phyloP scores from a whole-genome alignment of 2,797 vertebrate genomes.

The Cygnus olor region DNA sequence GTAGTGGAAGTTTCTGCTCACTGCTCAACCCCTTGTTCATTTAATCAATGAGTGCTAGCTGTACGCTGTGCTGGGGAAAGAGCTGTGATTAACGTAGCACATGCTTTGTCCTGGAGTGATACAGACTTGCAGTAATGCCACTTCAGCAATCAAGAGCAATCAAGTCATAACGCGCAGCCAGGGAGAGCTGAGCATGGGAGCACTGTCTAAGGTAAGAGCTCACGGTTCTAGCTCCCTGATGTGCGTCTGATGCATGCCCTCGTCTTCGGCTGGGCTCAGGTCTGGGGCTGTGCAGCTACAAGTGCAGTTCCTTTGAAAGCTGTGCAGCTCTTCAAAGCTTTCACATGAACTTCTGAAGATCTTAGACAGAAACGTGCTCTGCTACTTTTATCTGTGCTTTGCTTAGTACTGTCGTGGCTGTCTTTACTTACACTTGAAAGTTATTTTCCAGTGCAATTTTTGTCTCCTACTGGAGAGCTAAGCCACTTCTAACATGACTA shows the following conservation, averaged over 20 bases:
- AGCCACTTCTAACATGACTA: background rate
- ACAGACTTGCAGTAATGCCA: background rate
- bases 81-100: background rate
- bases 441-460: background rate
- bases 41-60: background rate
- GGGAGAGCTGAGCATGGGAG: background rate
- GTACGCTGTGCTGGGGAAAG: background rate
- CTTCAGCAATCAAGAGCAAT: background rate
- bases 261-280: background rate
- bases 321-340: background rate
- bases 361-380: background rate
- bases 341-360: background rate
- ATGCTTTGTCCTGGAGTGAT: background rate
- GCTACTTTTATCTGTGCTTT: background rate
- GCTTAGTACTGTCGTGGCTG: background rate
- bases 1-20: background rate
- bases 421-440: background rate
- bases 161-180: accelerated
- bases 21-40: background rate
- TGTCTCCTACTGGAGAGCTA: background rate
- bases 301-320: background rate
- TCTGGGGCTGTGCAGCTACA: background rate
- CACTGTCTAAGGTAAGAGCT: background rate
- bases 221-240: background rate
- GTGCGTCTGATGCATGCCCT: background rate